phyloP scores from a whole-genome alignment of 2,113 vertebrate genomes.

The Prunella fulvescens region DNA sequence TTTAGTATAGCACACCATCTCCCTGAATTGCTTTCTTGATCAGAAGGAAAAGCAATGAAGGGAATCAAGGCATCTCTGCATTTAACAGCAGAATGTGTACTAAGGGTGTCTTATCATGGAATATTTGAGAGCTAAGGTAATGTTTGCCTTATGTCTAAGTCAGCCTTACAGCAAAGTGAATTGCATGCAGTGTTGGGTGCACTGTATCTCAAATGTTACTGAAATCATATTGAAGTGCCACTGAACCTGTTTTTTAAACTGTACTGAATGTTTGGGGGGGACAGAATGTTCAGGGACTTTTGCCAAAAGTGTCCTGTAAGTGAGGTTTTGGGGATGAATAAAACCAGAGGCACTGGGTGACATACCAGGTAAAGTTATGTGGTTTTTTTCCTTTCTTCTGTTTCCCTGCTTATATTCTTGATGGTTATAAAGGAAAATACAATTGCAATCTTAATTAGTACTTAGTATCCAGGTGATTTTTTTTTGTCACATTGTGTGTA shows the following conservation, averaged over 20 bases:
- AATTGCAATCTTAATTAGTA: background rate
- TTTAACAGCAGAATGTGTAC: background rate
- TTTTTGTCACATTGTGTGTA: constrained; percentile 16
- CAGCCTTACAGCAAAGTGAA: constrained; percentile 49
- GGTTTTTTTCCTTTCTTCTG: background rate
- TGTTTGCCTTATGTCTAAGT: constrained; percentile 44
- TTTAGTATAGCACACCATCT: constrained; percentile 30
- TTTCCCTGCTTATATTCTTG: background rate
- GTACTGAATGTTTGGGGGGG: background rate
- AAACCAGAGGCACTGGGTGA: background rate
- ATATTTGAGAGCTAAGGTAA: constrained; percentile 4
- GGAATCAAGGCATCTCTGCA: constrained; percentile 14
- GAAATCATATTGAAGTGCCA: constrained; percentile 45
- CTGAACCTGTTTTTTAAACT: background rate
- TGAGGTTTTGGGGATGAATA: background rate
- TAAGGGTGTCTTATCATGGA: constrained; percentile 6
- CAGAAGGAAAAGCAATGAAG: background rate
- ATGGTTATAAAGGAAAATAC: background rate
- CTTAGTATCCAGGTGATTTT: background rate
- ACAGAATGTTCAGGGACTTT: background rate
- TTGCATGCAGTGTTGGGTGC: background rate
- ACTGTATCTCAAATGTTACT: constrained; percentile 17
- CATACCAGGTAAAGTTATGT: background rate
- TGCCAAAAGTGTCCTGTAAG: background rate
- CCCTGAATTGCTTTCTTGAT: constrained; percentile 29